Percentiles rank a stretch among this genome's conserved stretches.
phyloP scores from a whole-genome alignment of 2,888 invertebrate species.

The Nasonovia ribisnigri region DNA sequence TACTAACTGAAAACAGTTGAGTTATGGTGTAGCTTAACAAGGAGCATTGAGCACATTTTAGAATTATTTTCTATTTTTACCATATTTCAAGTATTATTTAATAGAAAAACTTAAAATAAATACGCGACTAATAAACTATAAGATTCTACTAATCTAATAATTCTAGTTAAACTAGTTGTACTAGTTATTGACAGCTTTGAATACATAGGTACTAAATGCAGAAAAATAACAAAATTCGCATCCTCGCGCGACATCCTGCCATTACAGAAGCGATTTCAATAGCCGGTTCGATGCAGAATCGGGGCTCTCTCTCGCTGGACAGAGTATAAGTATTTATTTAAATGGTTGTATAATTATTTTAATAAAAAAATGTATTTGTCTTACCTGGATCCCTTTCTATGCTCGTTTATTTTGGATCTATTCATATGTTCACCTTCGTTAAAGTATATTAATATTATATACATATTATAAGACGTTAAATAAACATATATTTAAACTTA shows the following conservation, averaged over 20 bases:
- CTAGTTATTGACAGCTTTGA: no score
- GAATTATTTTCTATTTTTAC: neutral
- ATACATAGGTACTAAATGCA: no score
- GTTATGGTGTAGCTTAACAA: neutral
- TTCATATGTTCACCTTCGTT: neutral
- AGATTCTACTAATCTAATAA: no score
- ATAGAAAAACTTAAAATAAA: neutral
- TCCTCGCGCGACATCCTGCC: no score
- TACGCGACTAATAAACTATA: neutral
- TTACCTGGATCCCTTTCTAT: slow-evolving; percentile 15
- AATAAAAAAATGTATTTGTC: neutral
- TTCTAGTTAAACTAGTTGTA: no score
- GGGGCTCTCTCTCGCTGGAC: no score
- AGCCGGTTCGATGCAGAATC: no score
- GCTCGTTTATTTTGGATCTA: neutral
- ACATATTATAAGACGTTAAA: neutral
- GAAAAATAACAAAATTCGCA: no score
- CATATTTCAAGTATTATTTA: neutral
- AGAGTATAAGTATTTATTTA: neutral
- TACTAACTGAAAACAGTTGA: neutral
- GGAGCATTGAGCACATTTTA: neutral
- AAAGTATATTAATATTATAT: neutral
- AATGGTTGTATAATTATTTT: neutral
- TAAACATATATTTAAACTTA: neutral
- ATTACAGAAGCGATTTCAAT: no score